Evolutionary conservation across 2,113 vertebrate genomes (phyloP), one percentile per base, ranked within the genome.

Genomic region (Serilophus lunatus): DNA sequence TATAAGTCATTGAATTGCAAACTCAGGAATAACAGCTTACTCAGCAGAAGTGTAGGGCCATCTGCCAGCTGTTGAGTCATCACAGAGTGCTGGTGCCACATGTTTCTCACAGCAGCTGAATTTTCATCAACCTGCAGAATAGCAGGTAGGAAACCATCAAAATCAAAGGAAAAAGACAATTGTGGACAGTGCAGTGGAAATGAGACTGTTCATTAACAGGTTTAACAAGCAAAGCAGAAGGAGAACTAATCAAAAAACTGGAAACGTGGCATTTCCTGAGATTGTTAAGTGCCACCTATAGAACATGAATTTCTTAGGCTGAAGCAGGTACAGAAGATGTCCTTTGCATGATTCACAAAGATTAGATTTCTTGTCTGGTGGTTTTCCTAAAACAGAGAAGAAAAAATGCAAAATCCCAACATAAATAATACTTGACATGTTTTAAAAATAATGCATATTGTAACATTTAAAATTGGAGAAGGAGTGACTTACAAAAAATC

Each of bases 61-160:
- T 56, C 72, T 83, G 89, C 71, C 94, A 95, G 89, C 80, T 77
- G 29, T 28, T 57, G 86, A 92, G 80, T 92, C 81, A 92, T 86
- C 83, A 69, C 2, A 45, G 66, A n/a, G 31, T 72, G 44, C 40
- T 7, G 19, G 28, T 49, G 50, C 82, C 84, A 92, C 79, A 19
- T 26, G 61, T 80, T 86, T 66, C 79, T 65, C 83, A 56, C 49
- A 80, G 75, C 88, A 90, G 66, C 61, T 69, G 63, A 86, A 60
- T 77, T 72, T 68, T 69, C 88, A 60, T 31, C 66, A 25, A 36
- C 83, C 86, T 85, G 75, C 51, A 87, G 74, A 6, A 50, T 0
- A 42, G 70, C 70, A 76, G 63, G 25, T 28, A 64, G 47, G 35
- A 84, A 87, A 70, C 51, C 10, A 20, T 1, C 51, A 40, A 13